phyloP scores from a whole-genome alignment of 2,888 invertebrate genomes.

The Druceiella hillmani region DNA sequence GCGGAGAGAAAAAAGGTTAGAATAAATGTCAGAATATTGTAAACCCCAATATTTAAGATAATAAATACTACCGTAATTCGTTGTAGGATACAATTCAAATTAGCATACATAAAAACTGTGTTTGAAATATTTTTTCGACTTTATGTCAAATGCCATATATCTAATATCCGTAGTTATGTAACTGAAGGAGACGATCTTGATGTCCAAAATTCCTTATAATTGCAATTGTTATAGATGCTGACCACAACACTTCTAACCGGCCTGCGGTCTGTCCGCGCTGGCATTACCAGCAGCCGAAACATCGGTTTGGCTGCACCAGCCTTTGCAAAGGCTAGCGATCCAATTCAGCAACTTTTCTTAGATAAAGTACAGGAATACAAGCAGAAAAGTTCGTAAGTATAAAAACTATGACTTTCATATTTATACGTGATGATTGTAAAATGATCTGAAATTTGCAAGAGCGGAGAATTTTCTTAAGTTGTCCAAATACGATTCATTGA shows the following conservation, averaged over 20 bases:
- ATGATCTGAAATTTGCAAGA: not conserved
- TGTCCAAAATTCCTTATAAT: too few species aligned
- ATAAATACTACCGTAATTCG: too few species aligned
- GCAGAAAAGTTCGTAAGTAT: slow-evolving; percentile 75
- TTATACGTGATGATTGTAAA: not conserved
- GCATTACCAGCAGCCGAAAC: slow-evolving; percentile 58
- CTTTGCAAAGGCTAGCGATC: slow-evolving; percentile 71
- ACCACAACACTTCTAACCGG: slow-evolving; percentile 47
- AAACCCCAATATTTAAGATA: too few species aligned
- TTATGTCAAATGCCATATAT: too few species aligned
- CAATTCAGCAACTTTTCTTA: slow-evolving; percentile 89
- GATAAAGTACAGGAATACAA: slow-evolving; percentile 90
- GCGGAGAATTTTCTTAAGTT: not conserved
- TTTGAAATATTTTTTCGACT: too few species aligned
- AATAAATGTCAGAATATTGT: too few species aligned
- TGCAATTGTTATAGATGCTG: slow-evolving; percentile 55
- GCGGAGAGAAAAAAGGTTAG: too few species aligned
- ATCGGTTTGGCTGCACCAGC: slow-evolving; percentile 66
- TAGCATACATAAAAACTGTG: too few species aligned
- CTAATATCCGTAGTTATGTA: too few species aligned
- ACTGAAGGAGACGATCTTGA: too few species aligned
- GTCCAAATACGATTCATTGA: not conserved
- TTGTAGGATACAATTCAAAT: too few species aligned
- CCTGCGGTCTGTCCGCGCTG: slow-evolving; percentile 44
- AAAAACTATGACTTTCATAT: slow-evolving; percentile 5